A percentile compares a stretch with the other conserved stretches of the same genome.
Conservation (phyloP, 2,888 invertebrate genomes). For the Ditylenchus weischeri region DNA sequence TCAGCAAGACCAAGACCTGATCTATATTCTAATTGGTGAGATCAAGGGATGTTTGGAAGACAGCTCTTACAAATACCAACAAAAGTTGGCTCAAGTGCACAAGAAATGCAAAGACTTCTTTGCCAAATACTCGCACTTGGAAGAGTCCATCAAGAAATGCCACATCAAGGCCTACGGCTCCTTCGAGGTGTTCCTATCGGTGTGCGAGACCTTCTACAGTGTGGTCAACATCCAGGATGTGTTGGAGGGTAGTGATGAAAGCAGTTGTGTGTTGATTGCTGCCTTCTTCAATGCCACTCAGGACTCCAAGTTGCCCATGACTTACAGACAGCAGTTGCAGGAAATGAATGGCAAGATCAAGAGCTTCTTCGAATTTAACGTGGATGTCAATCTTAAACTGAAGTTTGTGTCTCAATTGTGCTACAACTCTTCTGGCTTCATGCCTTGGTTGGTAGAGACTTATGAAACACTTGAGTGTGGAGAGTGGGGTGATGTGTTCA, state of each 20-base stretch:
- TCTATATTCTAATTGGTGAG: background rate
- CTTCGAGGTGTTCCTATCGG: conserved; percentile 4
- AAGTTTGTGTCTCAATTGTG: background rate
- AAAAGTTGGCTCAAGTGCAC: conserved; percentile 1
- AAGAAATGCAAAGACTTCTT: conserved; percentile 5
- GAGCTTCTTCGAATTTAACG: background rate
- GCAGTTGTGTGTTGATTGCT: background rate
- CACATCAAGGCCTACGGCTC: conserved; percentile 1
- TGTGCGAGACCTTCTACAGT: background rate
- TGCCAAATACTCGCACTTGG: background rate
- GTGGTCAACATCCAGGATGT: background rate
- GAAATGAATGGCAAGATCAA: background rate
- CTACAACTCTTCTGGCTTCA: background rate
- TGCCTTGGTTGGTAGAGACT: no score
- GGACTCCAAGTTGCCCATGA: background rate
- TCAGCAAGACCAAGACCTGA: background rate
- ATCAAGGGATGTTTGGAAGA: background rate
- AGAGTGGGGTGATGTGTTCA: no score
- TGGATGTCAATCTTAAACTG: background rate
- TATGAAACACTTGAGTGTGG: no score
- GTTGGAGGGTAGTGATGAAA: no score
- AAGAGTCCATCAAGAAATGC: background rate
- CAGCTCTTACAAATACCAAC: background rate
- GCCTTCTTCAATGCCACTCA: background rate
- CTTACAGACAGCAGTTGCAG: background rate